Evolutionary conservation across 2,888 invertebrate species (phyloP).

Genomic region (Oxytorus armatus): DNA sequence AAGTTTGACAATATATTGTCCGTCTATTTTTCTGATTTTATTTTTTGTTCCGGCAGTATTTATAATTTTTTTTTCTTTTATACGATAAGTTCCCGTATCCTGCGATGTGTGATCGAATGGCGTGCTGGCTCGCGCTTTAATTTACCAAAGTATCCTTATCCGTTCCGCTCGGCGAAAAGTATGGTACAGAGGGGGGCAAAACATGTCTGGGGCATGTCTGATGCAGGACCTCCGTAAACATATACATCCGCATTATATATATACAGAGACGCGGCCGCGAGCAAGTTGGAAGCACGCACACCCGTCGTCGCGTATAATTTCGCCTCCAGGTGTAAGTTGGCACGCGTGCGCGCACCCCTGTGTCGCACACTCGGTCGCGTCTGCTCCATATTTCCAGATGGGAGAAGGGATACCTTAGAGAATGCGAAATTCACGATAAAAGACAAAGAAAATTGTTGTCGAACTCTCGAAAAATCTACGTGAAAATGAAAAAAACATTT

Average conservation of each 20-base stretch:
- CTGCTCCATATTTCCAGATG: slow-evolving; percentile 64
- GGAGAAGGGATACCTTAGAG: background rate
- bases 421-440: slow-evolving; percentile 39
- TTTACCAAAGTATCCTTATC: slow-evolving; percentile 78
- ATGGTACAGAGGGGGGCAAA: slow-evolving; percentile 10
- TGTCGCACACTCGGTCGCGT: slow-evolving; percentile 55
- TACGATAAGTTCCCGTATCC: slow-evolving; percentile 45
- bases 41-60: no score
- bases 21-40: no score
- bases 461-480: background rate
- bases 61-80: no score
- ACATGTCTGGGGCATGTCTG: slow-evolving; percentile 53
- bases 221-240: slow-evolving; percentile 19
- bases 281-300: slow-evolving; percentile 52
- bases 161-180: slow-evolving; percentile 72
- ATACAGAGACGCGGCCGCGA: slow-evolving; percentile 1
- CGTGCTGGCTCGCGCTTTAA: slow-evolving; percentile 78
- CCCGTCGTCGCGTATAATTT: slow-evolving; percentile 59
- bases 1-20: no score
- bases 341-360: slow-evolving; percentile 71
- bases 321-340: slow-evolving; percentile 63
- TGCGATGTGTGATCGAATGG: slow-evolving; percentile 70
- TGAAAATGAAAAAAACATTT: background rate
- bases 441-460: background rate
- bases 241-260: background rate